These are phyloP conservation scores for Prosapia bicincta DNA, from an alignment of 2,888 invertebrate species.

Conservation along the genomic window DNA sequence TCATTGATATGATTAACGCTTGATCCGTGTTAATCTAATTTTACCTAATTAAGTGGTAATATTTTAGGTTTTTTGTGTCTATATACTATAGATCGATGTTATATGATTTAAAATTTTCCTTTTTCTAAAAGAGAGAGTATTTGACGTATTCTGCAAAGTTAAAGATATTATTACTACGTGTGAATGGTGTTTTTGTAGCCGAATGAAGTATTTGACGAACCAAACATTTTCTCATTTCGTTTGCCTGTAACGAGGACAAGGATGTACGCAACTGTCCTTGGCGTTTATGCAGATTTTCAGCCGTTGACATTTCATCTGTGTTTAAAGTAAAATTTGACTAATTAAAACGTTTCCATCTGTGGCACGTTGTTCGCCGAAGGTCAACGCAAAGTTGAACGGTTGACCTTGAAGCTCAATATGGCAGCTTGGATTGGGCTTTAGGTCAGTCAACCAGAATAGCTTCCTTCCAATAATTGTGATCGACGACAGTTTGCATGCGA, in stretches of 20 bases:
- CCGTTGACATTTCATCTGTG: neutral
- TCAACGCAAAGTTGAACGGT: neutral
- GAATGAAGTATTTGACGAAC: no score
- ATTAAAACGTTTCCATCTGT: neutral
- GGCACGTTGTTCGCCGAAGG: neutral
- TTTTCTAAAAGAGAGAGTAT: no score
- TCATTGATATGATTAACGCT: no score
- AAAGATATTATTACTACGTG: no score
- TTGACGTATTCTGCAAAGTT: no score
- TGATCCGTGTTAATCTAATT: no score
- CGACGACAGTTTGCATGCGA: neutral
- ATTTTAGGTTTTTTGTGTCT: no score
- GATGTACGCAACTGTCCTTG: neutral
- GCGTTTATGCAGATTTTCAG: neutral
- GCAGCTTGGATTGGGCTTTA: neutral
- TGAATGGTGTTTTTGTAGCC: no score
- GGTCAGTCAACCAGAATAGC: conserved; percentile 2
- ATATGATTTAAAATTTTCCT: no score
- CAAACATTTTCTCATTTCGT: no score
- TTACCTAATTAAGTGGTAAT: no score
- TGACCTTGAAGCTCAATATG: conserved; percentile 2
- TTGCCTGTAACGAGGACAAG: neutral
- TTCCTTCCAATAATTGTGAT: conserved; percentile 2
- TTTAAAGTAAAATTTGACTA: neutral
- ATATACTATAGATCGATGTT: no score